phyloP scores from a whole-genome alignment of 2,888 invertebrate genomes.

The Limnephilus lunatus region DNA sequence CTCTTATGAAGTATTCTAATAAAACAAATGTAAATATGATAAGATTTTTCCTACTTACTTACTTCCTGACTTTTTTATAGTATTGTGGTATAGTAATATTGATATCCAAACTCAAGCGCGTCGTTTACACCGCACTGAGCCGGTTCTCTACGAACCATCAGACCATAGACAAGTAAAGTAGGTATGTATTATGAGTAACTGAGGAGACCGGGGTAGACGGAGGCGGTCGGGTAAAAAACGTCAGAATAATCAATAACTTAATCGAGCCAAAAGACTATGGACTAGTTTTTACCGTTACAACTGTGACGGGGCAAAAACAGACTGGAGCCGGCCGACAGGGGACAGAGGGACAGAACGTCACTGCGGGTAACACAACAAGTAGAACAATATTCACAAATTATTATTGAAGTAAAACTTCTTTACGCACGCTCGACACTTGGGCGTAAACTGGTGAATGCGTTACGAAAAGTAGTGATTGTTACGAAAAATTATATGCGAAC shows the following conservation, averaged over 20 bases:
- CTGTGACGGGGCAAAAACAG: slow-evolving; percentile 44
- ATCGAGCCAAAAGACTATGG: slow-evolving; percentile 51
- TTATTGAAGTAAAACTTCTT: no score
- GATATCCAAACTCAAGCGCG: neutral
- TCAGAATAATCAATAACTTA: slow-evolving; percentile 64
- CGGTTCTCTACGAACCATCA: neutral
- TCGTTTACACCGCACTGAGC: neutral
- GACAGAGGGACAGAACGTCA: slow-evolving; percentile 2
- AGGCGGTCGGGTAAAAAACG: slow-evolving; percentile 45
- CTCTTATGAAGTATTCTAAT: no score
- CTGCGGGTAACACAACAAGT: neutral
- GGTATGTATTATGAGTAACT: neutral
- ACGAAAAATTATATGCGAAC: no score
- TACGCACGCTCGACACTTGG: no score
- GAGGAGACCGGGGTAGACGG: neutral
- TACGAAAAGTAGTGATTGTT: no score
- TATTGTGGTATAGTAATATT: neutral
- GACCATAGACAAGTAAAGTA: neutral
- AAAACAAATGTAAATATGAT: no score
- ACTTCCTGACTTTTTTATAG: no score
- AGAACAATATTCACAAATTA: neutral
- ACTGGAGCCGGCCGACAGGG: slow-evolving; percentile 4
- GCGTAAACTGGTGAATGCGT: no score
- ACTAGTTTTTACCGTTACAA: slow-evolving; percentile 52
- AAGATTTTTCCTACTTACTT: no score